Evolutionary conservation across 2,888 invertebrate species (phyloP).

Genomic region (Odiellus spinosus): DNA sequence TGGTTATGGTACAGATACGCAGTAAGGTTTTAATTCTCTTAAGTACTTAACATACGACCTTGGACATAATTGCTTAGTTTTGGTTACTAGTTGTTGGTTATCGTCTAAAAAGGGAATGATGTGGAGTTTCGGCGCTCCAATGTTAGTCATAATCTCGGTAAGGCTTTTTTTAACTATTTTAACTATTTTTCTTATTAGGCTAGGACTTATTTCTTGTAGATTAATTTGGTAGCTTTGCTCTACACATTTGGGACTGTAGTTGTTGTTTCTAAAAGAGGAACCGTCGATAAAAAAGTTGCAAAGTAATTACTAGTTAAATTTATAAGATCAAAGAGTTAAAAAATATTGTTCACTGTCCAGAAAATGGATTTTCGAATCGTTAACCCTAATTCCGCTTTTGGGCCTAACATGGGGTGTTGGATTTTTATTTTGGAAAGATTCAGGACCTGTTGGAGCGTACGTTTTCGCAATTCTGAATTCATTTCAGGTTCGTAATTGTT

Average conservation of each 20-base stretch:
- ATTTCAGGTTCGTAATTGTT: constrained; percentile 14
- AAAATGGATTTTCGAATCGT: constrained; percentile 13
- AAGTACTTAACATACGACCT: neutral
- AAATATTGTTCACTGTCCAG: constrained; percentile 6
- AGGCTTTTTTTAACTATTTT: constrained; percentile 1
- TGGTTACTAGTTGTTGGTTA: constrained; percentile 13
- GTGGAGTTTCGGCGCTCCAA: constrained; percentile 14
- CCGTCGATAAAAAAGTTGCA: no score
- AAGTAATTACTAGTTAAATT: no score
- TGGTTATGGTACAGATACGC: constrained; percentile 14
- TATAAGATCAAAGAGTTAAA: no score
- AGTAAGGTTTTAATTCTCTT: constrained; percentile 9
- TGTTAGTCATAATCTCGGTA: constrained; percentile 10
- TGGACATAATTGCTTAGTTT: constrained; percentile 3
- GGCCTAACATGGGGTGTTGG: constrained; percentile 20
- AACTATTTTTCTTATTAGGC: neutral
- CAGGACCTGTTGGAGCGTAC: constrained; percentile 11
- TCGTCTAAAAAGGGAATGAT: constrained; percentile 11
- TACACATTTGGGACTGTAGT: constrained; percentile 10
- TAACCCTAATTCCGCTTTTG: constrained; percentile 15
- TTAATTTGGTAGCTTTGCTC: constrained; percentile 9
- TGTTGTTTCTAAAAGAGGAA: constrained; percentile 1
- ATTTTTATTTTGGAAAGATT: constrained; percentile 15
- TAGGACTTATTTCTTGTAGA: constrained; percentile 4
- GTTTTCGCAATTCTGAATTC: constrained; percentile 18